phyloP scores from a whole-genome alignment of 2,797 vertebrate genomes.

The Ibycter americanus region DNA sequence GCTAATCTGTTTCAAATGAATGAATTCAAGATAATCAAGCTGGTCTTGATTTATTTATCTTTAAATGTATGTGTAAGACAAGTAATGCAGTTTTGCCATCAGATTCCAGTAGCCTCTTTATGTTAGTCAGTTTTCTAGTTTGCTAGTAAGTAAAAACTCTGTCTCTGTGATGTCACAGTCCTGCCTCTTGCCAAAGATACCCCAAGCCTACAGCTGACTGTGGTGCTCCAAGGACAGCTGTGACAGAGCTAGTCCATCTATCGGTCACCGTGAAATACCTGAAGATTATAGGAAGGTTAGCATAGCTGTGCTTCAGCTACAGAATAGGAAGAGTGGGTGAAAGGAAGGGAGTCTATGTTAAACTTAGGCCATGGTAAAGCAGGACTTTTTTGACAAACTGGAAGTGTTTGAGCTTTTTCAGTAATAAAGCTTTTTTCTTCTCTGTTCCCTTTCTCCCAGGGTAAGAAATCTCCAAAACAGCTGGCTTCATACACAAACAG shows the following conservation, averaged over 20 bases:
- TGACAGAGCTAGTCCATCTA: background rate
- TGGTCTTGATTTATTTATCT: background rate
- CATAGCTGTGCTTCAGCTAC: background rate
- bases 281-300: background rate
- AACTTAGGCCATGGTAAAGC: background rate
- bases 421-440: background rate
- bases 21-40: background rate
- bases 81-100: background rate
- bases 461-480: conserved; percentile 82
- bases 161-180: conserved; percentile 6
- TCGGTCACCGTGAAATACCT: background rate
- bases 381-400: background rate
- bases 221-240: background rate
- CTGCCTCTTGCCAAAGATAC: background rate
- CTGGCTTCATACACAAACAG: conserved; percentile 80
- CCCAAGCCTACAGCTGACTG: background rate
- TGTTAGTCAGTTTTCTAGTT: background rate
- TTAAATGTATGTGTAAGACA: background rate
- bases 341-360: background rate
- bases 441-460: conserved; percentile 58
- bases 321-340: background rate
- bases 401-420: background rate
- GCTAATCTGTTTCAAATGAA: background rate
- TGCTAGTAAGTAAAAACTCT: background rate
- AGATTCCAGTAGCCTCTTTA: background rate